These are phyloP conservation scores for Merodon equestris DNA, from an alignment of 2,888 invertebrate species.

Conservation along the genomic window DNA sequence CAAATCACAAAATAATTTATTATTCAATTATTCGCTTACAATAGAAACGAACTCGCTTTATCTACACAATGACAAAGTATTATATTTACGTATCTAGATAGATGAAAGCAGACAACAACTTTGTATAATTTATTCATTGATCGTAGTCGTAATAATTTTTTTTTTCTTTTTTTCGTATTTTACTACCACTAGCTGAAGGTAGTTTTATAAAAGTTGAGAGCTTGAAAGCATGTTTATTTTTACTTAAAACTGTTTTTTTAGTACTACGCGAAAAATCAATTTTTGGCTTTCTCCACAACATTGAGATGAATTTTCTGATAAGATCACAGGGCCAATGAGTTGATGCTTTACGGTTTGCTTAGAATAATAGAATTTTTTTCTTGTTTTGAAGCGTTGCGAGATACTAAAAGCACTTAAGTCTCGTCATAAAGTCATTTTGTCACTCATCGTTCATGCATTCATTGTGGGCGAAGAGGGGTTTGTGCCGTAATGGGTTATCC, in stretches of 20 bases:
- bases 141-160: slow-evolving; percentile 4
- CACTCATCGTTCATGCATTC: no score
- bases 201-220: slow-evolving; percentile 4
- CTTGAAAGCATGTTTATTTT: slow-evolving; percentile 16
- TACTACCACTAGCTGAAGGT: background rate
- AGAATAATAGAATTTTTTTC: no score
- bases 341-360: background rate
- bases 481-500: no score
- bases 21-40: slow-evolving; percentile 2
- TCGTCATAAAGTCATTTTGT: no score
- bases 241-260: background rate
- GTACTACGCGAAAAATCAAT: slow-evolving; percentile 2
- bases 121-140: slow-evolving; percentile 16
- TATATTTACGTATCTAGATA: background rate
- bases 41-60: no score
- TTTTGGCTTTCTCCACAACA: slow-evolving; percentile 52
- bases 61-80: slow-evolving; percentile 16
- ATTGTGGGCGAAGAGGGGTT: no score
- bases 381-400: no score
- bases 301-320: slow-evolving; percentile 19
- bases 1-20: slow-evolving; percentile 5
- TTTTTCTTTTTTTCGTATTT: background rate
- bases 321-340: slow-evolving; percentile 28
- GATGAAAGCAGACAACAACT: background rate
- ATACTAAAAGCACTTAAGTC: no score